Evolutionary conservation across 2,113 vertebrate genomes (phyloP), one percentile per base, ranked within the genome.

Genomic region (Phrynosoma platyrhinos): DNA sequence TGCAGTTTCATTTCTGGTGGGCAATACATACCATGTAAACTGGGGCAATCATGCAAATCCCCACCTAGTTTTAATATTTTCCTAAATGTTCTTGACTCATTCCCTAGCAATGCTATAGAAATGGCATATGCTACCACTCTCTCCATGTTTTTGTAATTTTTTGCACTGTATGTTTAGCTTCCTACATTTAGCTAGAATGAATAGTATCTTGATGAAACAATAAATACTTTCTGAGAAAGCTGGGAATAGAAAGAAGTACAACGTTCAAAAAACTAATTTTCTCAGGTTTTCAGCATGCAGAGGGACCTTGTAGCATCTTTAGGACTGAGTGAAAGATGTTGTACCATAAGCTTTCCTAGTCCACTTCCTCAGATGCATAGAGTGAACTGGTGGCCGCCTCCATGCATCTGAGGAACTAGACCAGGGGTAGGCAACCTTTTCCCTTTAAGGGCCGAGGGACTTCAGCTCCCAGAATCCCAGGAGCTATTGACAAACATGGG

Each of bases 1-100:
- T 62, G 9, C 64, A 83, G 75, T 83, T 78, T 23, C 42, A 30
- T 13, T 78, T 72, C 81, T 14, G 32, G 68, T 80, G n/a, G 81
- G 18, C 42, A 69, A 16, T 2, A n/a, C 30, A 77, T 72, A 68
- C 42, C 72, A 83, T 83, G 80, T 83, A 80, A 88, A 88, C 82
- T 8, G 74, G 21, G 74, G 42, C 23, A 69, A 72, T 83, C 87
- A 55, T 83, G n/a, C 69, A 88, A 88, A 53, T 55, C 25, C 75
- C 42, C 14, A 83, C n/a, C 72, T 25, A 78, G 36, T 40, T 81
- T 58, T 9, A 52, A 58, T 69, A 5, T 62, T 69, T n/a, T 66
- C 32, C 21, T 21, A 25, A 53, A 16, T 76, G 32, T 16, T 83
- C 30, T 32, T 74, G 52, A 76, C 72, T 25, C 30, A 25, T 88